Base-by-base conservation (phyloP, 2,888 invertebrate genomes). In the Patella depressa region DNA sequence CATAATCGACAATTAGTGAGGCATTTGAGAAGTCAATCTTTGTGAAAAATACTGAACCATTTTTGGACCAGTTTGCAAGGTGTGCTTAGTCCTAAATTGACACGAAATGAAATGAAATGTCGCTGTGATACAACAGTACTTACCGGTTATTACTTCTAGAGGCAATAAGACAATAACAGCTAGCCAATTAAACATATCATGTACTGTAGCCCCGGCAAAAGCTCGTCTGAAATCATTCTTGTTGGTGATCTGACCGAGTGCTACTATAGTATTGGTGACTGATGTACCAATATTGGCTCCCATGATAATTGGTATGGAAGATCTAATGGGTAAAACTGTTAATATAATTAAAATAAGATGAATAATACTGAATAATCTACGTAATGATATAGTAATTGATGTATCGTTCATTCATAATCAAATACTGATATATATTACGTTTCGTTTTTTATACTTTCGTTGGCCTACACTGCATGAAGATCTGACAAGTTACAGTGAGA, bases 161-260 rank as follows among this genome's bases (percentile, higher is more conserved):
- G 93, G 92, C 71, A 93, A 88, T 7, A 93, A 88, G 2, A 93
- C 88, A 53, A 93, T 85, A 14, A 93, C 93, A 4, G 92, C 89
- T 55, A 93, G 87, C 92, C 93, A 93, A 86, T 93, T 93, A 89
- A 93, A 93, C 88, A 93, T 92, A 84, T 93, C 93, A 82, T 93
- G 93, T 3, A 93, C 91, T 7, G 93, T 93, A 24, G 93, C 93
- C 3, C 93, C 93, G 5, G 93, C 93, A 82, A 93, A 93, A 3
- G 93, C 93, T 29, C 93, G 84, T 76, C 93, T 84, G 86, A 93
- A 93, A 82, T 92, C 92, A 59, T 91, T 86, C 34, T 91, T 84
- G 84, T 85, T 76, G 12, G 81, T 74, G 57, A 85, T 85, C 84
- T 92, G 92, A 0, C 91, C 91, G 65, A 93, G 84, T 7, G 92